A percentile compares a stretch with the other conserved stretches of the same genome.
Evolutionary conservation across 2,888 invertebrate species (phyloP).

Genomic region (Petrophora chlorosata): DNA sequence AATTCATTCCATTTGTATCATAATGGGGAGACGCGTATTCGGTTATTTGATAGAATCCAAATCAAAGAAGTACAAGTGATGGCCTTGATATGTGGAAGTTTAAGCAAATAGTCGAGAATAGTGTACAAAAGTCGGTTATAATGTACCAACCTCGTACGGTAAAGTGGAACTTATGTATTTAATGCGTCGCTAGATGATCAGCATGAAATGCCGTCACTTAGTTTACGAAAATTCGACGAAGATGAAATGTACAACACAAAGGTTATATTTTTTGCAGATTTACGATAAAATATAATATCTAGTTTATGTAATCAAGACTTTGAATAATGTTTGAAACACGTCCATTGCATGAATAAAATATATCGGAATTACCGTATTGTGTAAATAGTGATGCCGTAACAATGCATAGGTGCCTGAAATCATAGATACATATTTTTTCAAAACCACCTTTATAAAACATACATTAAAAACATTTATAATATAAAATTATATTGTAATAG

Average conservation of each 20-base stretch:
- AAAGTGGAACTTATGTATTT: constrained; percentile 53
- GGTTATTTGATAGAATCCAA: constrained; percentile 55
- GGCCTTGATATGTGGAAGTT: constrained; percentile 70
- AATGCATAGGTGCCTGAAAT: constrained; percentile 75
- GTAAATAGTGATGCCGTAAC: constrained; percentile 57
- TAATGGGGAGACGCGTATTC: constrained; percentile 48
- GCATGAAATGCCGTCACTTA: constrained; percentile 70
- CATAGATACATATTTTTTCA: constrained; percentile 74
- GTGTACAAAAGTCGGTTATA: constrained; percentile 39
- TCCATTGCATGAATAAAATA: constrained; percentile 63
- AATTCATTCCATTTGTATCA: constrained; percentile 67
- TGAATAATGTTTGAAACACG: constrained; percentile 62
- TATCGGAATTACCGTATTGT: constrained; percentile 56
- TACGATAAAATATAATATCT: constrained; percentile 59
- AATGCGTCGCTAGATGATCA: constrained; percentile 64
- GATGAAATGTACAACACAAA: constrained; percentile 66
- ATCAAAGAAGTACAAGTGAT: constrained; percentile 75
- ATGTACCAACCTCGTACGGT: constrained; percentile 52
- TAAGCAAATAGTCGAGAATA: constrained; percentile 61
- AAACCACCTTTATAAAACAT: constrained; percentile 52
- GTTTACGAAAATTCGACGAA: constrained; percentile 60
- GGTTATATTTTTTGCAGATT: constrained; percentile 80
- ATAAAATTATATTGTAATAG: constrained; percentile 49
- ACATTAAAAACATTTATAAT: no score
- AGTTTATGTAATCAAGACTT: constrained; percentile 63